Evolutionary conservation across 2,888 invertebrate genomes (phyloP).

Genomic region (Drosophila phalerata): DNA sequence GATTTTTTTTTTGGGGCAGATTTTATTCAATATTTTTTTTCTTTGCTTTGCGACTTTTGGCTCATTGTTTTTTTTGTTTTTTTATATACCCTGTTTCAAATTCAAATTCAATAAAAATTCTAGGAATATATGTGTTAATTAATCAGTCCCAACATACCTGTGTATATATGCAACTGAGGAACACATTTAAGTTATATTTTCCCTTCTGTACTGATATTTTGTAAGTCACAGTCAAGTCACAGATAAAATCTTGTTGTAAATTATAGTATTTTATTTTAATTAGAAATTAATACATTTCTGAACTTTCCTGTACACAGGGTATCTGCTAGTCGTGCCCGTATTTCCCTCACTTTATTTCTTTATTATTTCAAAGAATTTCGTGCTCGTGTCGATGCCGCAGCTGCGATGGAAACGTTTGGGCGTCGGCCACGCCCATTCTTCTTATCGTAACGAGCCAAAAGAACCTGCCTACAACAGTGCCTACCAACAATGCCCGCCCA

Average conservation of each 20-base stretch:
- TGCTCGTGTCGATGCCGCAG: conserved; percentile 44
- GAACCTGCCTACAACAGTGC: conserved; percentile 7
- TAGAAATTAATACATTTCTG: neutral
- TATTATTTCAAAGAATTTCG: conserved; percentile 38
- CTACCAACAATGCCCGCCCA: conserved; percentile 37
- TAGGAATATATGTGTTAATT: too few relatives aligned
- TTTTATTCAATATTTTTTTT: conserved; percentile 33
- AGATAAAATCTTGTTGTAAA: too few relatives aligned
- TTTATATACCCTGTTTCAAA: conserved; percentile 2
- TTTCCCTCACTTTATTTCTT: neutral
- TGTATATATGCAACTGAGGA: too few relatives aligned
- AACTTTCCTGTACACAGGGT: neutral
- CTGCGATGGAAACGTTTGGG: conserved; percentile 45
- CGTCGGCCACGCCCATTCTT: conserved; percentile 40
- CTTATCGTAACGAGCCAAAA: conserved; percentile 16
- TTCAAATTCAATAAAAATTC: too few relatives aligned
- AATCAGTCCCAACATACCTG: too few relatives aligned
- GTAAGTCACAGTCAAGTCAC: too few relatives aligned
- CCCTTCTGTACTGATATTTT: too few relatives aligned
- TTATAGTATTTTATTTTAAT: too few relatives aligned
- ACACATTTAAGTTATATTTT: too few relatives aligned
- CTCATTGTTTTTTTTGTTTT: conserved; percentile 10
- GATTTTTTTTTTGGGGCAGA: conserved; percentile 46
- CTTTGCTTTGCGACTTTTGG: conserved; percentile 16
- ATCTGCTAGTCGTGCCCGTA: neutral